These are phyloP conservation scores for Osmerus eperlanus DNA, from an alignment of 2,113 vertebrate species.

Conservation along the genomic window DNA sequence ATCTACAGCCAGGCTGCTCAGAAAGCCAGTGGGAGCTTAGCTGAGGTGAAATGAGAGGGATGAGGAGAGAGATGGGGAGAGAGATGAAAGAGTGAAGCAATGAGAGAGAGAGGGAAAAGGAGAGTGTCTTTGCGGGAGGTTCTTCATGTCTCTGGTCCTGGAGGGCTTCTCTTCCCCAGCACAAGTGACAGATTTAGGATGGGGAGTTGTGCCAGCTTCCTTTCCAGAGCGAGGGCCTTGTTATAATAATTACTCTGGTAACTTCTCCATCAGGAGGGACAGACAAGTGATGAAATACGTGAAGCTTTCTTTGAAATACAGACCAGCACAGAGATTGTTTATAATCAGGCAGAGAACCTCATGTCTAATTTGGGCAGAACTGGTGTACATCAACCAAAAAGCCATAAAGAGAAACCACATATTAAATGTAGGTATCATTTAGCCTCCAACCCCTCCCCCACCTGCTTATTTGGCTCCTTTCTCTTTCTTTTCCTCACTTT, in stretches of 20 bases:
- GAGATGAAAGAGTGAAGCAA: neutral
- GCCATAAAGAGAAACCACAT: too few relatives aligned
- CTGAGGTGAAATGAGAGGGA: conserved; percentile 11
- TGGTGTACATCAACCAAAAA: too few relatives aligned
- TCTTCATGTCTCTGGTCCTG: conserved; percentile 35
- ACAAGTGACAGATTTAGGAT: conserved; percentile 27
- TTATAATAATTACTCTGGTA: conserved; percentile 44
- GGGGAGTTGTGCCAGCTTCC: conserved; percentile 37
- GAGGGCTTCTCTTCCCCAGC: neutral
- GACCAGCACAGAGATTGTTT: conserved; percentile 29
- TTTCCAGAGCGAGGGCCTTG: conserved; percentile 19
- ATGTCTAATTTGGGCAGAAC: too few relatives aligned
- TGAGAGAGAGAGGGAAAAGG: neutral
- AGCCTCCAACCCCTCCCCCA: neutral
- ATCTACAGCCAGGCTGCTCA: conserved; percentile 40
- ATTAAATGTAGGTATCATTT: neutral
- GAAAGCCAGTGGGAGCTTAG: conserved; percentile 37
- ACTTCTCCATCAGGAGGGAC: conserved; percentile 16
- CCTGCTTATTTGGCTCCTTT: neutral
- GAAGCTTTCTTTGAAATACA: conserved; percentile 24
- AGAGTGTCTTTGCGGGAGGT: conserved; percentile 15
- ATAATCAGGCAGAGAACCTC: conserved; percentile 16
- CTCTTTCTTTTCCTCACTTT: neutral
- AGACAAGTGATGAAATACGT: conserved; percentile 42
- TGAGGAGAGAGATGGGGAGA: conserved; percentile 11